Evolutionary conservation across 2,797 vertebrate species (phyloP).

Genomic region (Allobates femoralis): DNA sequence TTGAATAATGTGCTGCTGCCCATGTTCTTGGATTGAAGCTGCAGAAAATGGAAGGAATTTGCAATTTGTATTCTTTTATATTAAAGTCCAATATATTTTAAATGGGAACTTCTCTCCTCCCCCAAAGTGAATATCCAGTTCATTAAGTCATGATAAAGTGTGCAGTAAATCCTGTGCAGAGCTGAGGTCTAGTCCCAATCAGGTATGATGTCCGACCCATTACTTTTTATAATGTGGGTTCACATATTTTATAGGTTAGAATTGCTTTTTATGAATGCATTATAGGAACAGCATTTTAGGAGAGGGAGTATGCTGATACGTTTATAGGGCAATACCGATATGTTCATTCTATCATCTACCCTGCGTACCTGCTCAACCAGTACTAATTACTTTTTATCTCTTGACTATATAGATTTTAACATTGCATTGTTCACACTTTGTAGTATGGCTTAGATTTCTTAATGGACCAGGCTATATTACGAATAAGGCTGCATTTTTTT

Average conservation of each 20-base stretch:
- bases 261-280: not conserved
- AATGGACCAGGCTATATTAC: not conserved
- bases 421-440: not conserved
- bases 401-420: not conserved
- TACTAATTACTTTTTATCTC: not conserved
- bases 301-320: not conserved
- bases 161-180: not conserved
- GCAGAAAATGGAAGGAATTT: constrained; percentile 1
- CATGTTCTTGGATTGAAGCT: not conserved
- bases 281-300: not conserved
- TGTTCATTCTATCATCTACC: not conserved
- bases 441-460: not conserved
- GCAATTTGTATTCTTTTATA: not conserved
- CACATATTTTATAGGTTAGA: not conserved
- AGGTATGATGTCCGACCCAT: not conserved
- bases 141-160: not conserved
- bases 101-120: not conserved
- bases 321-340: not conserved
- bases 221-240: not conserved
- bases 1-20: constrained; percentile 11
- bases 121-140: not conserved
- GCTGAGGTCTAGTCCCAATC: not conserved
- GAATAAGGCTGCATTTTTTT: too few relatives aligned
- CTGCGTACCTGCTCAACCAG: not conserved
- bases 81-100: not conserved